Percentiles rank a stretch among this genome's conserved stretches.
phyloP scores from a whole-genome alignment of 1,140 invertebrate species.

The Zelostemma sp. region DNA sequence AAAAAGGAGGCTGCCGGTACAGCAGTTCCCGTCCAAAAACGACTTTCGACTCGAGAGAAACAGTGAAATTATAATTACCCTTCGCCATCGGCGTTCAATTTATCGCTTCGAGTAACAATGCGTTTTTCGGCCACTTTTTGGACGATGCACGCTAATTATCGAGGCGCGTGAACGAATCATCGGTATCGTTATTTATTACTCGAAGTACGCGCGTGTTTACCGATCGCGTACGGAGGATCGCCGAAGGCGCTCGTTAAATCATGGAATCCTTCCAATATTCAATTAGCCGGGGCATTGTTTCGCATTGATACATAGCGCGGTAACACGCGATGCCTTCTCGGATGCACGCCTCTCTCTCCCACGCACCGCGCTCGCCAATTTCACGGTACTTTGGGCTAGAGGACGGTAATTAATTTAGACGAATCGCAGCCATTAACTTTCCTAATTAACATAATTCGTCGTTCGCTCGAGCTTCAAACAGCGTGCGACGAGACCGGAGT shows the following conservation, averaged over 20 bases:
- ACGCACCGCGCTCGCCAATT: conserved; percentile 38
- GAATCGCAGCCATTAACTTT: conserved; percentile 28
- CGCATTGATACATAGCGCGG: conserved; percentile 41
- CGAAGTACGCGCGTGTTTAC: conserved; percentile 8
- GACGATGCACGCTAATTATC: conserved; percentile 1
- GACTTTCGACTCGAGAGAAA: no score
- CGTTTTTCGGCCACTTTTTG: conserved; percentile 4
- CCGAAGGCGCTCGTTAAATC: conserved; percentile 50
- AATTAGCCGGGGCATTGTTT: conserved; percentile 51
- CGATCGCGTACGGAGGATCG: conserved; percentile 6
- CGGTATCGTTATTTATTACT: conserved; percentile 5
- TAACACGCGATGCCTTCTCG: conserved; percentile 24
- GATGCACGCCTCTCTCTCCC: conserved; percentile 15
- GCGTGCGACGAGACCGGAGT: no score
- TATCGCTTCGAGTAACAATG: conserved; percentile 5
- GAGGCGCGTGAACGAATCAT: conserved; percentile 7
- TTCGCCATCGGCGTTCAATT: no score
- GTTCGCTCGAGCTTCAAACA: neutral
- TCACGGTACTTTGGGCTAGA: conserved; percentile 47
- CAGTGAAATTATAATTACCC: no score
- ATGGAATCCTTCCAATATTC: conserved; percentile 50
- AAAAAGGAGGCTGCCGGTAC: no score
- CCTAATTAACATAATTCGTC: conserved; percentile 44
- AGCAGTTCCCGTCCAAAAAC: no score
- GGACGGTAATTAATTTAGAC: conserved; percentile 43